Evolutionary conservation across 2,797 vertebrate genomes (phyloP), one percentile per base, ranked within the genome.

Genomic region (Tragopan temminckii): DNA sequence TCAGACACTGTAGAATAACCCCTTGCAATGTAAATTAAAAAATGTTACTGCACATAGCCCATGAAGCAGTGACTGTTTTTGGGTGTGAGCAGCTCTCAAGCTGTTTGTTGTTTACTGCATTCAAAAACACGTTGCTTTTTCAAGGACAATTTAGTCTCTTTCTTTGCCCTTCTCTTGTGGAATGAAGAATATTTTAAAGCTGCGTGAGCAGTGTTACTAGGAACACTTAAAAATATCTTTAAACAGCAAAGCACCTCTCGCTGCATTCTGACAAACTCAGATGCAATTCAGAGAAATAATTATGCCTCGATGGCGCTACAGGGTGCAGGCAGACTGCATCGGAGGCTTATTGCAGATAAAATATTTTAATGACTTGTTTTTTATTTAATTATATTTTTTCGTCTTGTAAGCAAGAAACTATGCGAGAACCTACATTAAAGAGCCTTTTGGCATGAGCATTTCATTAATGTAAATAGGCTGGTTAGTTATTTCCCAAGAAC

Each of bases 391-490:
- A 35, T 62, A 13, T 50, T 78, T 87, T 81, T 95, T 45, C 29
- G 35, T 95, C 75, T 88, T 93, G 53, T 83, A 77, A 88, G 77
- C 45, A 92, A 84, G 83, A 92, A 85, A 80, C 57, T 95, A 93
- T 77, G 89, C 90, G 64, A 84, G 81, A 91, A 27, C 88, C n/a
- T 92, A 85, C 31, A 48, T 87, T 64, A 62, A 91, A 87, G 46
- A 95, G 92, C 92, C 85, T 96, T 93, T 96, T 77, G 89, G 91
- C 94, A 94, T 97, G 89, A 95, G 85, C 85, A 77, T 95, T 97
- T 96, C 85, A 96, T 97, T 97, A 97, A 85, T 6, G 33, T 95
- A 97, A 97, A 94, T 96, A 95, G 94, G 94, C 90, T 95, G 95
- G 90, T 94, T 97, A 97, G 95, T 96, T 96, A 84, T 92, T 97